phyloP scores from a whole-genome alignment of 2,113 vertebrate genomes.

The Prietella phreatophila region DNA sequence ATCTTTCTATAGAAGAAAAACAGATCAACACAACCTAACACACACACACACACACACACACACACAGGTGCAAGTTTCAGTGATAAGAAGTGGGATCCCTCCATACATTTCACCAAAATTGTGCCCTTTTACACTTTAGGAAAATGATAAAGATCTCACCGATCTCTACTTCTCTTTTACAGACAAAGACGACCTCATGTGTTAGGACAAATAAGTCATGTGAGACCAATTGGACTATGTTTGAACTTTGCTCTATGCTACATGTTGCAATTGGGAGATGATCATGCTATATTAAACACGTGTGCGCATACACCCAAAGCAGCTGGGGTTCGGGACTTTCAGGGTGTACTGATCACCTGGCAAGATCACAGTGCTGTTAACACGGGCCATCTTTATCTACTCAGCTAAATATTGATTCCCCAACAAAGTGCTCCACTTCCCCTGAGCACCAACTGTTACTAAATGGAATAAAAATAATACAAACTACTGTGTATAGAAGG shows the following conservation, averaged over 20 bases:
- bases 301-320: neutral
- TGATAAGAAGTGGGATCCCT: neutral
- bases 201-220: neutral
- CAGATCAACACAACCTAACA: neutral
- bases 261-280: constrained; percentile 5
- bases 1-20: constrained; percentile 16
- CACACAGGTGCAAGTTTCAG: neutral
- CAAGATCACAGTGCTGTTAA: constrained; percentile 25
- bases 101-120: neutral
- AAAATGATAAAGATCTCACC: neutral
- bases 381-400: constrained; percentile 30
- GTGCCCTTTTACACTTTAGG: neutral
- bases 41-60: neutral
- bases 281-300: constrained; percentile 36
- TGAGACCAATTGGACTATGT: neutral
- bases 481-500: neutral
- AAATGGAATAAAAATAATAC: neutral
- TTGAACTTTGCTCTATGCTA: neutral
- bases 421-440: constrained; percentile 64
- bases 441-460: constrained; percentile 74
- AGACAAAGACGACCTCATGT: neutral
- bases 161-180: neutral
- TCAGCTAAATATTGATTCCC: constrained; percentile 75
- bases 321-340: constrained; percentile 20
- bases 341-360: constrained; percentile 14